Base-by-base conservation (phyloP, 92 coral and sea anemone genomes). In the Siderastrea siderea region DNA sequence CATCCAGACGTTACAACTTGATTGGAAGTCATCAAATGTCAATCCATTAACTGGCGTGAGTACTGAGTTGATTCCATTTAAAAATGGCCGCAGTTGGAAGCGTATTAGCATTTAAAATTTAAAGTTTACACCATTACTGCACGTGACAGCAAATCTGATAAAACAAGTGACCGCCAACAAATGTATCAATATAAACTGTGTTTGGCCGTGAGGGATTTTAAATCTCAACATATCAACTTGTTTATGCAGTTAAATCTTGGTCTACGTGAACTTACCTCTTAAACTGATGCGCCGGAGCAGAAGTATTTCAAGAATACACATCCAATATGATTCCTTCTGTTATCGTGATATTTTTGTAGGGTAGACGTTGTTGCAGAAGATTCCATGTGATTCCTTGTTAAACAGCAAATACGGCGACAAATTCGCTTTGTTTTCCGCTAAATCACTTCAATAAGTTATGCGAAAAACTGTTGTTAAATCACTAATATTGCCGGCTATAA, bases 241-340 rank as follows among this genome's bases (percentile, higher is more conserved):
- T 63, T 49, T 49, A 19, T 19, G 38, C 2, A 6, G 4, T 8
- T 11, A 45, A 57, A 59, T 38, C 12, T 58, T 47, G 14, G 53
- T 61, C 68, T 52, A 57, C 53, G 63, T 64, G 7, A 7, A 57
- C 86, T 82, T 70, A 82, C 86, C 86, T 70, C 78, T 69, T 5
- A 78, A 70, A 54, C 61, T 44, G 16, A 82, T 59, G 3, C 86
- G 86, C 3, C 86, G 77, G 78, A 82, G 86, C 69, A 82, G 57
- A 45, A 82, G 78, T 70, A 82, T 82, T 82, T 82, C 86, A 71
- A 82, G 86, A 55, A 82, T 45, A 70, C 86, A 82, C 86, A 82
- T 82, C 47, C 86, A 82, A 82, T 82, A 82, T 82, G 54, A 14
- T 16, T 53, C 47, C 17, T 47, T 19, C 50, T 48, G 78, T 47